Base-by-base conservation (phyloP, 2,797 vertebrate species). In the Phoebastria nigripes region DNA sequence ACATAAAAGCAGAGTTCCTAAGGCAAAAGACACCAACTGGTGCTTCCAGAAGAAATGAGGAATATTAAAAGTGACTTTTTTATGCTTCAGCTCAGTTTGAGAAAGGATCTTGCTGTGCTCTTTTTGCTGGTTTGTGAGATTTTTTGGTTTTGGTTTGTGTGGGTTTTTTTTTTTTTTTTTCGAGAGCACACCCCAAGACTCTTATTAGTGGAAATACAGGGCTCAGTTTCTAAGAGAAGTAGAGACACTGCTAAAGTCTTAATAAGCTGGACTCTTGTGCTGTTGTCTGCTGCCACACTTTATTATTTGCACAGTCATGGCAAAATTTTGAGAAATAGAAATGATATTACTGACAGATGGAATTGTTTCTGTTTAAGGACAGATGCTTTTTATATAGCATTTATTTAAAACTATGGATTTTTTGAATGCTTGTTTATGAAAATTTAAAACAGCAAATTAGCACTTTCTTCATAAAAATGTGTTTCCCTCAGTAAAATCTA, bases 31-130 rank as follows among this genome's bases (percentile, higher is more conserved):
- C 11, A 42, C 47, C 69, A 71, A 12, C 39, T 26, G 61, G 44
- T 4, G 35, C 54, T 90, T 80, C 82, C 93, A 91, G 69, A 61
- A 93, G 67, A 78, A 85, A 86, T 61, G 46, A 90, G 31, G 29
- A 88, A 83, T 88, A 90, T 90, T 90, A 39, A 74, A 91, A 88
- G 26, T 78, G 85, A 78, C 65, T 83, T 91, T 85, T 93, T 83
- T 22, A 88, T 90, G 54, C 52, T 71, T 46, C 56, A 16, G 29
- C 76, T 94, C 67, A 15, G 49, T 70, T 78, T 94, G 63, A 94
- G 73, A 89, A 63, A 70, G 41, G 31, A 85, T 78, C 41, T 73
- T 59, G 41, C 82, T 85, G 61, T 73, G 67, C 31, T 87, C 3
- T 35, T 73, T 82, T 94, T 89, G 42, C 47, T 87, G 35, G 29